Conservation (phyloP, 2,888 invertebrate genomes). For the Cosmopolites sordidus region DNA sequence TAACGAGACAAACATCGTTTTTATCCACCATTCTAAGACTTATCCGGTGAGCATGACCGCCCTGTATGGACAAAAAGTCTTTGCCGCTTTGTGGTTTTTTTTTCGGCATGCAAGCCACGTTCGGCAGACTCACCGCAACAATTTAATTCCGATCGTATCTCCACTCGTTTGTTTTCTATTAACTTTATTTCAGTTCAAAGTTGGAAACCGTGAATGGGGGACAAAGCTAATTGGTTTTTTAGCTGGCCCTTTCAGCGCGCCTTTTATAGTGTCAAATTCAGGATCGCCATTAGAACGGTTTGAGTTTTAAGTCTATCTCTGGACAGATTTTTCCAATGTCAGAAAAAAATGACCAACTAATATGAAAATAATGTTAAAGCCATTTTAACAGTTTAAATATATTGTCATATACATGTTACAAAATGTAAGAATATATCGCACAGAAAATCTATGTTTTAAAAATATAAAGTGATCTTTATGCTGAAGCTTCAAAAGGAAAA, state of each 20-base stretch:
- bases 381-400: too few species aligned
- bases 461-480: too few species aligned
- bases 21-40: too few species aligned
- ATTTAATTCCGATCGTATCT: constrained; percentile 34
- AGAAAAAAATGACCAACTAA: too few species aligned
- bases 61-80: constrained; percentile 14
- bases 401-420: too few species aligned
- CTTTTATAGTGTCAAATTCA: constrained; percentile 27
- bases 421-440: too few species aligned
- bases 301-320: constrained; percentile 9
- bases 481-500: too few species aligned
- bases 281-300: constrained; percentile 10
- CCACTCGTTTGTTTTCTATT: constrained; percentile 42
- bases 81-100: constrained; percentile 18
- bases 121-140: constrained; percentile 29
- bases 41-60: neutral
- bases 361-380: too few species aligned
- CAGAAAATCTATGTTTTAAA: too few species aligned
- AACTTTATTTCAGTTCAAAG: constrained; percentile 37
- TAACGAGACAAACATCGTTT: too few species aligned
- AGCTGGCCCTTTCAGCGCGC: constrained; percentile 20
- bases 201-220: constrained; percentile 31
- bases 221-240: constrained; percentile 30
- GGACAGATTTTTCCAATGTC: too few species aligned
- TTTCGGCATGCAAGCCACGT: constrained; percentile 34